phyloP scores from a whole-genome alignment of 2,888 invertebrate genomes.

The Augochlorella aurata region DNA sequence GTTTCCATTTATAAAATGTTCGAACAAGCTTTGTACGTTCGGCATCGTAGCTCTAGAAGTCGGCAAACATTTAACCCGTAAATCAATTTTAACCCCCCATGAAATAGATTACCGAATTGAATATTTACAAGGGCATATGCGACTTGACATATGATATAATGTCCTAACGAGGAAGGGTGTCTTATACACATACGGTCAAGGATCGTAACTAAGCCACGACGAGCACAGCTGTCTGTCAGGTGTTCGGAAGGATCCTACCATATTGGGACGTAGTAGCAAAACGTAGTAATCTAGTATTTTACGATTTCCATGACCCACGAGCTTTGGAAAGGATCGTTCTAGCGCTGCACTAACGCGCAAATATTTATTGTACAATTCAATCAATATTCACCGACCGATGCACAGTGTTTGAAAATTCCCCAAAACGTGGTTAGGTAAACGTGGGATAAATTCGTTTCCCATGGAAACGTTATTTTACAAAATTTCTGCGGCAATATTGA shows the following conservation, averaged over 20 bases:
- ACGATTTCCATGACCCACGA: background rate
- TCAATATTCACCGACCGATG: no score
- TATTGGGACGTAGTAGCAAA: slow-evolving; percentile 22
- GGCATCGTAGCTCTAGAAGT: background rate
- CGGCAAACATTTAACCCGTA: background rate
- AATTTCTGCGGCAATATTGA: no score
- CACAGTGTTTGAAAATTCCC: no score
- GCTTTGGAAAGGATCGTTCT: background rate
- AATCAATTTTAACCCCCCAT: slow-evolving; percentile 16
- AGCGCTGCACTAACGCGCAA: background rate
- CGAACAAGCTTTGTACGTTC: background rate
- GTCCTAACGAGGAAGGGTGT: slow-evolving; percentile 29
- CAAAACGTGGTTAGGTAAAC: no score
- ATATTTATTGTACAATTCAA: no score
- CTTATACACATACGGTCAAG: slow-evolving; percentile 40
- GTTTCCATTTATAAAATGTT: background rate
- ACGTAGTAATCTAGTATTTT: background rate
- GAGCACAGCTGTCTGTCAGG: slow-evolving; percentile 72
- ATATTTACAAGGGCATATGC: slow-evolving; percentile 35
- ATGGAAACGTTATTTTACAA: no score
- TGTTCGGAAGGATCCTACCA: slow-evolving; percentile 42
- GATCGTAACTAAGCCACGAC: slow-evolving; percentile 61
- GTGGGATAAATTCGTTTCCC: no score
- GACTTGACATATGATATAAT: slow-evolving; percentile 16
- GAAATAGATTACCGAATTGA: slow-evolving; percentile 22